Evolutionary conservation across 2,113 vertebrate species (phyloP).

Genomic region (Lipophrys pholis): DNA sequence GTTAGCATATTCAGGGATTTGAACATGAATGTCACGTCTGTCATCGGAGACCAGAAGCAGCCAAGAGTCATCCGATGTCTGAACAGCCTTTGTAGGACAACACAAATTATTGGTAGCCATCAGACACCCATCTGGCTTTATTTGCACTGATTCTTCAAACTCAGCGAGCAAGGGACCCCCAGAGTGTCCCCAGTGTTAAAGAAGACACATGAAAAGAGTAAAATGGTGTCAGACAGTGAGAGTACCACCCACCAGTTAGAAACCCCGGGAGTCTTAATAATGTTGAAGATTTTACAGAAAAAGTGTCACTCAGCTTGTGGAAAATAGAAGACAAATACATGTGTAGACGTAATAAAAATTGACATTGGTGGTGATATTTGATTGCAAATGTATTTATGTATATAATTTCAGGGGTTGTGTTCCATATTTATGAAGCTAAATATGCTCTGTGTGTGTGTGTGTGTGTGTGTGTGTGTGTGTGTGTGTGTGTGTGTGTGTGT

Average conservation of each 20-base stretch:
- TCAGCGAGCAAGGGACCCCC: conserved; percentile 38
- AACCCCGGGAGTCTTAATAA: too few relatives aligned
- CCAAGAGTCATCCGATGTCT: conserved; percentile 40
- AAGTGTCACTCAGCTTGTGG: too few relatives aligned
- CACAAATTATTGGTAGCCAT: conserved; percentile 57
- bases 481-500: too few relatives aligned
- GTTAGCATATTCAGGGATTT: conserved; percentile 40
- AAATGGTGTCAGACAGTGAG: conserved; percentile 28
- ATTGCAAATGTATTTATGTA: too few relatives aligned
- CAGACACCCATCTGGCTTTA: conserved; percentile 58
- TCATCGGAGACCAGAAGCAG: conserved; percentile 24
- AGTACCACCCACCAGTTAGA: conserved; percentile 29
- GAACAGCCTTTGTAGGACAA: conserved; percentile 31
- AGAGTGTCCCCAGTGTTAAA: conserved; percentile 25
- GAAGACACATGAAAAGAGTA: conserved; percentile 24
- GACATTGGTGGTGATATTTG: too few relatives aligned
- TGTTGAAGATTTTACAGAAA: too few relatives aligned
- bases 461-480: too few relatives aligned
- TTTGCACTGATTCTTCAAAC: conserved; percentile 47
- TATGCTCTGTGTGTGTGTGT: too few relatives aligned
- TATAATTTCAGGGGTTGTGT: too few relatives aligned
- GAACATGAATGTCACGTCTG: conserved; percentile 40
- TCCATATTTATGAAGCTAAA: too few relatives aligned
- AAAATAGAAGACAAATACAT: too few relatives aligned
- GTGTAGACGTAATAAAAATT: too few relatives aligned